Conservation (phyloP, 2,797 vertebrate species). For the Cossypha heuglini region DNA sequence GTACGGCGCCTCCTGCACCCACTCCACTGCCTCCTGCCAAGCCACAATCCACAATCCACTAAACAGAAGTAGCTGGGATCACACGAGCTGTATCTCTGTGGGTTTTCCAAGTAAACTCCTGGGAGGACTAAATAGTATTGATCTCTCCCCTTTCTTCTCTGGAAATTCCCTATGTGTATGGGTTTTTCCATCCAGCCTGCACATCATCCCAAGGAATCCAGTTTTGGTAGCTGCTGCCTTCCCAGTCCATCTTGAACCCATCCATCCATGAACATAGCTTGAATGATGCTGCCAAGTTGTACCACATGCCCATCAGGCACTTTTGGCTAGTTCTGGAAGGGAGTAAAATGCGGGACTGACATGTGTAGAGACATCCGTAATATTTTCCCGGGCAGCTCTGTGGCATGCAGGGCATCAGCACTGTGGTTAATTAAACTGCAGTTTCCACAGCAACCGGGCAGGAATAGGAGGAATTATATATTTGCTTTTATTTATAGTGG, state of each 20-base stretch:
- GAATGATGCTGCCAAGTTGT: neutral
- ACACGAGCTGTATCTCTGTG: accelerated
- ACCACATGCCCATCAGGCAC: neutral
- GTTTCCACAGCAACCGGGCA: slow-evolving; percentile 23
- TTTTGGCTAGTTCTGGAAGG: slow-evolving; percentile 27
- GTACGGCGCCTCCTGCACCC: neutral
- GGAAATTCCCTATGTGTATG: neutral
- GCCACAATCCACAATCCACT: neutral
- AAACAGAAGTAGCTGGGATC: neutral
- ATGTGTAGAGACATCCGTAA: neutral
- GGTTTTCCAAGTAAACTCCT: neutral
- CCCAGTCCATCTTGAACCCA: neutral
- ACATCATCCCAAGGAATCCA: accelerated
- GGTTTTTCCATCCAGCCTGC: neutral
- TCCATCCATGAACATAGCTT: neutral
- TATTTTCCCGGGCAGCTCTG: slow-evolving; percentile 33
- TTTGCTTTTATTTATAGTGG: slow-evolving; percentile 59
- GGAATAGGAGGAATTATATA: slow-evolving; percentile 53
- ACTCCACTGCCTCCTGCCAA: neutral
- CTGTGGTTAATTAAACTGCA: slow-evolving; percentile 41
- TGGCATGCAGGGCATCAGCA: neutral
- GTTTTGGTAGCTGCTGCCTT: neutral
- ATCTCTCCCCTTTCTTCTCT: neutral
- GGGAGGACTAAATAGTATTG: neutral
- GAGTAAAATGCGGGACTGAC: neutral